These are phyloP conservation scores for Stichodactyla helianthus DNA, from an alignment of 64 coral and sea anemone genomes.

Conservation along the genomic window DNA sequence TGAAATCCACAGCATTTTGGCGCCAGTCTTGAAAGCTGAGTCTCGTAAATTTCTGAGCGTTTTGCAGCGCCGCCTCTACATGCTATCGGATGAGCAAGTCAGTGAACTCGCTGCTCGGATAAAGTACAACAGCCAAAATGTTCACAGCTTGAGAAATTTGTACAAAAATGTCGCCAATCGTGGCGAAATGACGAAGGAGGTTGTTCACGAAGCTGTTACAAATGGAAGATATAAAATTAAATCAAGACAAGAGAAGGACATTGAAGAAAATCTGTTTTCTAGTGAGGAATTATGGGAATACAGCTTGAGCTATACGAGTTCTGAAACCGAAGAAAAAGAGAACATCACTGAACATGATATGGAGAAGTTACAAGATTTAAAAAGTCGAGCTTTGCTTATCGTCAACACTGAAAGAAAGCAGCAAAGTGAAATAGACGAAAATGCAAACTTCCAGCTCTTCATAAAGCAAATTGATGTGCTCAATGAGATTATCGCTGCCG, in stretches of 20 bases:
- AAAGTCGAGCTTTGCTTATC: slow-evolving; percentile 75
- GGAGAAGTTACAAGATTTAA: slow-evolving; percentile 71
- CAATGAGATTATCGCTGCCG: slow-evolving; percentile 40
- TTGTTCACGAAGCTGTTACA: slow-evolving; percentile 58
- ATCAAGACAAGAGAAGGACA: no score
- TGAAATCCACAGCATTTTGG: slow-evolving; percentile 70
- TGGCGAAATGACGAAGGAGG: slow-evolving; percentile 91
- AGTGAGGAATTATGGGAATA: neutral
- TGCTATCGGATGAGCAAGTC: neutral
- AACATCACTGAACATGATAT: neutral
- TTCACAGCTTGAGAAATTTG: slow-evolving; percentile 65
- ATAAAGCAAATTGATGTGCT: slow-evolving; percentile 56
- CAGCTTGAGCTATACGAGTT: neutral
- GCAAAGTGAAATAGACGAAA: neutral
- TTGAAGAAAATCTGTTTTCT: slow-evolving; percentile 23
- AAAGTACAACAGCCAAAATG: slow-evolving; percentile 56
- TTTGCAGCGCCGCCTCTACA: neutral
- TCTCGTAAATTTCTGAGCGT: slow-evolving; percentile 10
- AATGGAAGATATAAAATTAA: slow-evolving; percentile 53
- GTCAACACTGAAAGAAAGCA: slow-evolving; percentile 56
- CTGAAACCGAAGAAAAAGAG: neutral
- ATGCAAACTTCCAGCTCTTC: slow-evolving; percentile 14
- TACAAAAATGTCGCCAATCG: slow-evolving; percentile 85
- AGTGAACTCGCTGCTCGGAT: slow-evolving; percentile 75
- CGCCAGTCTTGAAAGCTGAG: slow-evolving; percentile 22